Conservation (phyloP, 2,888 invertebrate species). For the Andrena flavipes region DNA sequence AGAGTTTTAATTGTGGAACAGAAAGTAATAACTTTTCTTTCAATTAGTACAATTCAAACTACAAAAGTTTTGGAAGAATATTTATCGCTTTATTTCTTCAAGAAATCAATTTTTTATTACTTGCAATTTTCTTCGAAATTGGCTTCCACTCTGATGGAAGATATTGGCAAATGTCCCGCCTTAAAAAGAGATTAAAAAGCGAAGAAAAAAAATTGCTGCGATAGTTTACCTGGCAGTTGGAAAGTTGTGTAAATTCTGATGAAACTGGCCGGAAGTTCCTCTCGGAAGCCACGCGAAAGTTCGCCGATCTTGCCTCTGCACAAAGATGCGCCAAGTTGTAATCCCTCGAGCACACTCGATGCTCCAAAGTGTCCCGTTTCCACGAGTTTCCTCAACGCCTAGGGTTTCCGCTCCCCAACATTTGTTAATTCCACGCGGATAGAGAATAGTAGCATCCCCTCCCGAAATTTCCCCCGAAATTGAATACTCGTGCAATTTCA, state of each 20-base stretch:
- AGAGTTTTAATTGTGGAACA: no score
- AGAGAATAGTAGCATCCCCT: neutral
- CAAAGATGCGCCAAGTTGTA: slow-evolving; percentile 41
- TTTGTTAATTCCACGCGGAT: slow-evolving; percentile 29
- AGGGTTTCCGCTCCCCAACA: slow-evolving; percentile 23
- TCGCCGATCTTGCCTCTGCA: slow-evolving; percentile 27
- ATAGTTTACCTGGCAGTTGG: neutral
- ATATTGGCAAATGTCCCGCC: neutral
- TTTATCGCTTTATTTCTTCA: neutral
- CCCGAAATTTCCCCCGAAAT: no score
- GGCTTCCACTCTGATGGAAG: neutral
- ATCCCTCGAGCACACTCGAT: slow-evolving; percentile 46
- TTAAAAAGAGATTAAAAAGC: neutral
- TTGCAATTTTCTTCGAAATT: neutral
- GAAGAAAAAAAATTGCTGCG: neutral
- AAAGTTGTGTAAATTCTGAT: slow-evolving; percentile 27
- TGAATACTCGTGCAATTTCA: no score
- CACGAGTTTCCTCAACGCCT: neutral
- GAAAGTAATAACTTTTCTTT: no score
- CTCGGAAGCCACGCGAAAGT: slow-evolving; percentile 32
- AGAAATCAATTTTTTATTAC: neutral
- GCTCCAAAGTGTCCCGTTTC: slow-evolving; percentile 17
- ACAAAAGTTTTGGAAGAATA: no score
- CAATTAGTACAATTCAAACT: no score
- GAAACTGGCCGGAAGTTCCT: slow-evolving; percentile 12